Evolutionary conservation across 2,888 invertebrate species (phyloP).

Genomic region (Eupeodes luniger): DNA sequence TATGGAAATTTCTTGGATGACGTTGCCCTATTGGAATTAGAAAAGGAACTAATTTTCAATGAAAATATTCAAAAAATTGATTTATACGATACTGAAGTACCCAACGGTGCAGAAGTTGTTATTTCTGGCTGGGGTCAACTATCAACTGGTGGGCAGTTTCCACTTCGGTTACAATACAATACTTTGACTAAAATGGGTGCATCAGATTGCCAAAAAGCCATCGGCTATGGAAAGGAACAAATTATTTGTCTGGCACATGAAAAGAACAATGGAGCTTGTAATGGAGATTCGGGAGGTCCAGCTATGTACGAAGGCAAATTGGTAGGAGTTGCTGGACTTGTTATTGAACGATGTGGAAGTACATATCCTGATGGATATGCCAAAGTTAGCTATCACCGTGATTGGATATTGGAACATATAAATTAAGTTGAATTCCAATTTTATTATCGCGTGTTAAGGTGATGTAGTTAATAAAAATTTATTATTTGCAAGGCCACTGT

Average conservation of each 20-base stretch:
- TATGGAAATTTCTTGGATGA: constrained; percentile 82
- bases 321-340: constrained; percentile 80
- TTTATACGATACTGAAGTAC: constrained; percentile 76
- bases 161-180: constrained; percentile 80
- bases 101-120: constrained; percentile 78
- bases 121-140: constrained; percentile 81
- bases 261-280: constrained; percentile 80
- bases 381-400: constrained; percentile 78
- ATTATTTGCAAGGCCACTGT: no score
- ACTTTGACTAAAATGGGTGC: constrained; percentile 78
- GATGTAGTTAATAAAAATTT: no score
- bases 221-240: constrained; percentile 80
- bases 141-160: constrained; percentile 76
- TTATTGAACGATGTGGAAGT: constrained; percentile 80
- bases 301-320: constrained; percentile 68
- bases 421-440: constrained; percentile 18
- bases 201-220: constrained; percentile 77
- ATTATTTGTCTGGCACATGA: constrained; percentile 79
- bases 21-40: constrained; percentile 79
- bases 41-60: constrained; percentile 70
- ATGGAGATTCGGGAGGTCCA: constrained; percentile 79
- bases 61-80: constrained; percentile 78
- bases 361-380: constrained; percentile 80
- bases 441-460: no score
- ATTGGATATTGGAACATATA: constrained; percentile 79